Evolutionary conservation across 2,888 invertebrate species (phyloP), one percentile per base, ranked within the genome.

Genomic region (Euplagia quadripunctaria): DNA sequence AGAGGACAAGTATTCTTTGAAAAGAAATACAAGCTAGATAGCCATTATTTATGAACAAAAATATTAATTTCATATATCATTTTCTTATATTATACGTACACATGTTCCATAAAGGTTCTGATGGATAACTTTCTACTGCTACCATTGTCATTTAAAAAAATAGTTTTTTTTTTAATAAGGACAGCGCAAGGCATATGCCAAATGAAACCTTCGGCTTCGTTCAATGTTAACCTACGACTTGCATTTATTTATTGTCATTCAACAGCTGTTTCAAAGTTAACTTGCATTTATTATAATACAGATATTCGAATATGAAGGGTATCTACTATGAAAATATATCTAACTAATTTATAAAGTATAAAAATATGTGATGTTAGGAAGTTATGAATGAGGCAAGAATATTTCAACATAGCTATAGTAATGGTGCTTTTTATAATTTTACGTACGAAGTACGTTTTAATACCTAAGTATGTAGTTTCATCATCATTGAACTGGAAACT

Each of bases 311-410:
- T 88, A 86, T 79, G 82, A 82, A 82, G 76, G 82, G 80, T 84
- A 85, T 86, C 85, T 88, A 88, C 75, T 85, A 86, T 79, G 87
- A 87, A 87, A 86, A 86, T 89, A 88, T 84, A 88, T 85, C 87
- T 87, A 86, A 86, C 83, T 89, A 87, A 80, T 85, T 81, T 89
- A 87, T 82, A 84, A 85, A 85, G 86, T 89, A 89, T 89, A 90
- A 89, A 88, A 89, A 90, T 90, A 88, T 90, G 87, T 90, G 88
- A 89, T 89, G 87, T 87, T 85, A 90, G 92, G 90, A 91, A 91
- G 89, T 90, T 87, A 86, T 86, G 84, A 84, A 87, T 87, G 87
- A 91, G 93, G 92, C 92, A 92, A 92, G 92, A 91, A 87, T 88
- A 86, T 87, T 89, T 87, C 85, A 87, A 87, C 89, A 89, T 88